Evolutionary conservation across 1,140 invertebrate species (phyloP), one percentile per base, ranked within the genome.

Genomic region (Zaprionus gabonicus): DNA sequence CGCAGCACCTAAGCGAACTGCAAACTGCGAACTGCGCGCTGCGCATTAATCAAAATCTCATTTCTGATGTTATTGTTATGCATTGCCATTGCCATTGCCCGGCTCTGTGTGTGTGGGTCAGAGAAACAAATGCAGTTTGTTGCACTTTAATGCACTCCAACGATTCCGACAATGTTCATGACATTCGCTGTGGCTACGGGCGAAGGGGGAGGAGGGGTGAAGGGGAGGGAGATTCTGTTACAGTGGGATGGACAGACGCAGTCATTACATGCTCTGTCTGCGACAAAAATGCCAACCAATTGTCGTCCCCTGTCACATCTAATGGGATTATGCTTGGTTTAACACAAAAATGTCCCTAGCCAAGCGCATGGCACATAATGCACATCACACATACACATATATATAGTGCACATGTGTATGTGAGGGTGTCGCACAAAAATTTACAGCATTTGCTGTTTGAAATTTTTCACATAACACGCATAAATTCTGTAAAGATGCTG

Each of bases 241-340:
- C 4, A 31, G 25, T 13, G 20, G 27, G 6, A 12, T 28, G 23
- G 13, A n/a, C 44, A 10, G 49, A 36, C 36, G 53, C 25, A 62
- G 56, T 66, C 63, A 76, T 71, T 71, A 27, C 46, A 55, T 36
- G 79, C 62, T 49, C 71, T 70, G 80, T 75, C 73, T 64, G 81
- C 76, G 36, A 56, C 80, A 80, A 83, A 82, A 80, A 81, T 60
- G 82, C 81, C 78, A 79, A 67, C 81, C 80, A 90, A 87, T 87
- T 87, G 84, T 88, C 84, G 84, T 83, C 81, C 68, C 66, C 84
- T 90, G 84, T 88, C 84, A 90, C 74, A 88, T 88, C 78, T 87
- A 87, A 84, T 87, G 72, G 78, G 71, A 87, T 87, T 84, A 88
- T 84, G 84, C 84, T 88, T 87, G 84, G 84, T 84, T 83, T 84